These are phyloP conservation scores for Bombus turneri DNA, from an alignment of 1,140 invertebrate genomes.

Conservation along the genomic window DNA sequence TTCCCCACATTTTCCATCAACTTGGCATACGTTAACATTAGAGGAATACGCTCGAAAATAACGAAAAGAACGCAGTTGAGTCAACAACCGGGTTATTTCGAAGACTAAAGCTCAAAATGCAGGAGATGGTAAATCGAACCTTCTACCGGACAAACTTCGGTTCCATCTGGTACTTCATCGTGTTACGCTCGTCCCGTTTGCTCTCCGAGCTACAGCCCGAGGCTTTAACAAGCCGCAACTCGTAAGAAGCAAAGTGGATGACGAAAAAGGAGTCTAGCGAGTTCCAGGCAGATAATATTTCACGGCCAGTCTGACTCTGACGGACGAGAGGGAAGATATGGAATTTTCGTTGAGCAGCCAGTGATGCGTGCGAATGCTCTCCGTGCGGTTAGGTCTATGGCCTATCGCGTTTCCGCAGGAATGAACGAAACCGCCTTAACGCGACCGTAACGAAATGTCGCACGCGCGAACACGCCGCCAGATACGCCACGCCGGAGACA, in stretches of 20 bases:
- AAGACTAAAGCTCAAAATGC: background rate
- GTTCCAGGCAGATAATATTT: background rate
- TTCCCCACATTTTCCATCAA: no score
- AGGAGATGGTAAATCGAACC: background rate
- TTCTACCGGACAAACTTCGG: background rate
- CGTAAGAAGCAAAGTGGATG: background rate
- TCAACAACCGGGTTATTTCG: no score
- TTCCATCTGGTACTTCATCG: background rate
- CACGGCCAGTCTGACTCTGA: slow-evolving; percentile 13
- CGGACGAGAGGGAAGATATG: slow-evolving; percentile 36
- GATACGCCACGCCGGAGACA: slow-evolving; percentile 49
- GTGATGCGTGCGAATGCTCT: slow-evolving; percentile 41
- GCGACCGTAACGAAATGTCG: slow-evolving; percentile 69
- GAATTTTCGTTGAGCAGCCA: slow-evolving; percentile 53
- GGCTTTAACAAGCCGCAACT: background rate
- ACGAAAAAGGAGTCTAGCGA: background rate
- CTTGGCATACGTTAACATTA: no score
- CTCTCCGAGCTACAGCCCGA: background rate
- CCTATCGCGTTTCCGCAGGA: slow-evolving; percentile 79
- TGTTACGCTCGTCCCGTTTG: background rate
- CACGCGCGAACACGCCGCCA: slow-evolving; percentile 10
- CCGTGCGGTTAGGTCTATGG: slow-evolving; percentile 39
- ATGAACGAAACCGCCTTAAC: slow-evolving; percentile 73
- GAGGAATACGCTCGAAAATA: no score
- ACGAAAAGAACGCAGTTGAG: no score